Percentiles rank a stretch among this genome's conserved stretches.
These are phyloP conservation scores for Barnardius zonarius DNA, from an alignment of 2,113 vertebrate species.

Conservation along the genomic window DNA sequence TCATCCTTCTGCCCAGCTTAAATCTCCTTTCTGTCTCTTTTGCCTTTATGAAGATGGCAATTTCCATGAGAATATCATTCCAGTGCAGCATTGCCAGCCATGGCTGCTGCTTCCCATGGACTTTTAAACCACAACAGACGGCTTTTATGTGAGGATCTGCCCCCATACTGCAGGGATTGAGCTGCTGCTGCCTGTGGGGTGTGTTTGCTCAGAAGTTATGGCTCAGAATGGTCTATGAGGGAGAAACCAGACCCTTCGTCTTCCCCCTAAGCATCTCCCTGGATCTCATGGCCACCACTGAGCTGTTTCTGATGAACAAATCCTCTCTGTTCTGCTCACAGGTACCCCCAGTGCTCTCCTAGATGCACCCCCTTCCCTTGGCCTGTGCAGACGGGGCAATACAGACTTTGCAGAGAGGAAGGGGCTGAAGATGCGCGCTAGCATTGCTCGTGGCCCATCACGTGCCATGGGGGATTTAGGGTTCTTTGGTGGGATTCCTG, in stretches of 20 bases:
- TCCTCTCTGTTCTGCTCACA: not conserved
- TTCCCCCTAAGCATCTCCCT: not conserved
- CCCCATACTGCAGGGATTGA: not conserved
- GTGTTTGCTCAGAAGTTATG: not conserved
- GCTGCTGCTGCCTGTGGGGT: not conserved
- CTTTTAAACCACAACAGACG: not conserved
- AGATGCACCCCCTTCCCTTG: not conserved
- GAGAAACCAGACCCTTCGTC: accelerated
- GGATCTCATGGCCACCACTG: not conserved
- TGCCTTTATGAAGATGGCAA: not conserved
- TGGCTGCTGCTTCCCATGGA: not conserved
- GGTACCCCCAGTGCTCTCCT: not conserved
- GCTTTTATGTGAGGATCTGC: not conserved
- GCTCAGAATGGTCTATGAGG: not conserved
- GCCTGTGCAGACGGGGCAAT: not conserved
- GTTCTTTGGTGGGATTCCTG: not conserved
- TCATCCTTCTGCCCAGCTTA: not conserved
- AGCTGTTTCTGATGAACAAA: not conserved
- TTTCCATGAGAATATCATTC: not conserved
- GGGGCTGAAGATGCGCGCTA: not conserved
- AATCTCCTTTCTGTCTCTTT: not conserved
- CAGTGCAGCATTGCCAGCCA: not conserved
- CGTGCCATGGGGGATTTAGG: accelerated
- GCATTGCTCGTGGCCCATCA: accelerated
- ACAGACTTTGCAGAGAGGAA: not conserved